Evolutionary conservation across 1,140 invertebrate genomes (phyloP).

Genomic region (Anthonomus grandis): DNA sequence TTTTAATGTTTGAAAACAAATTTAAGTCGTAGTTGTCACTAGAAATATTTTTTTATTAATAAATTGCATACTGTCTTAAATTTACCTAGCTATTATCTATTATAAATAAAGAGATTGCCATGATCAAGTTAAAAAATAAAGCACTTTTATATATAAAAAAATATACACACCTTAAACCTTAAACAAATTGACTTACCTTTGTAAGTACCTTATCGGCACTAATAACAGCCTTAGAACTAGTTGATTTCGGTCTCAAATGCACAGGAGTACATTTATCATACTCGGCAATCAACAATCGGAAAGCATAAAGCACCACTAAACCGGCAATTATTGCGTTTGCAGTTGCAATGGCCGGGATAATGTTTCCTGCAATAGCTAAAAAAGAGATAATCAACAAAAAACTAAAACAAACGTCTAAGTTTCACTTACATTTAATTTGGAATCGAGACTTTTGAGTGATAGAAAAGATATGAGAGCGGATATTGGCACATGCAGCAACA

Average conservation of each 20-base stretch:
- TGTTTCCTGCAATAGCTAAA: slow-evolving; percentile 95
- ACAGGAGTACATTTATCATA: slow-evolving; percentile 72
- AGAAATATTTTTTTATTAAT: too few relatives aligned
- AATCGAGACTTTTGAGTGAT: slow-evolving; percentile 87
- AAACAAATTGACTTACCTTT: slow-evolving; percentile 4
- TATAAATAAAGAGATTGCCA: too few relatives aligned
- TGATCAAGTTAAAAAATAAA: too few relatives aligned
- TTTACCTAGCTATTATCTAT: too few relatives aligned
- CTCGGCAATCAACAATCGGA: slow-evolving; percentile 73
- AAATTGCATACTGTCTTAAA: too few relatives aligned
- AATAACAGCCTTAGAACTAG: slow-evolving; percentile 51
- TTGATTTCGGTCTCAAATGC: slow-evolving; percentile 64
- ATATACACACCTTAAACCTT: not conserved
- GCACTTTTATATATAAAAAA: not conserved
- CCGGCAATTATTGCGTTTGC: slow-evolving; percentile 98
- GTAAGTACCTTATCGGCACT: slow-evolving; percentile 67
- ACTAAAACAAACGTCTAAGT: not conserved
- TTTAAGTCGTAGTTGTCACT: too few relatives aligned
- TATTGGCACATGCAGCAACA: slow-evolving; percentile 92
- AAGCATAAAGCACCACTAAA: slow-evolving; percentile 84
- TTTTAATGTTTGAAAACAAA: too few relatives aligned
- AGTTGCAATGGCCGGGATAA: slow-evolving; percentile 98
- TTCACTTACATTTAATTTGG: slow-evolving; percentile 88
- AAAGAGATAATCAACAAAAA: slow-evolving; percentile 12
- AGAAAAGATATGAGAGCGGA: slow-evolving; percentile 87